These are phyloP conservation scores for Caretta caretta DNA, from an alignment of 2,113 vertebrate species.

Conservation along the genomic window DNA sequence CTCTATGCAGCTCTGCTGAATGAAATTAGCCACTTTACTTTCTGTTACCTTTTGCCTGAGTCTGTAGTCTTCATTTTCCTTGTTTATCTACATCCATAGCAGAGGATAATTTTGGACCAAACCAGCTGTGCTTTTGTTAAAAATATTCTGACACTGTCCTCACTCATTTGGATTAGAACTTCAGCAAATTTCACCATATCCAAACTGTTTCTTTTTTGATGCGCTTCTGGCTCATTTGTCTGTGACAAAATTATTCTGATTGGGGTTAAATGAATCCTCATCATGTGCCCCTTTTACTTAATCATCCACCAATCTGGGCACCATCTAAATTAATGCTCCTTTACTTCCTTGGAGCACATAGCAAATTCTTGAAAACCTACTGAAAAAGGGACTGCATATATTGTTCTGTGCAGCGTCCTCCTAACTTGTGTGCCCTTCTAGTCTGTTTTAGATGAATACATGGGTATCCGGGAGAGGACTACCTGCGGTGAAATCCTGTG, in stretches of 20 bases:
- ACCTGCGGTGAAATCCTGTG: not conserved
- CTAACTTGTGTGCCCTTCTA: not conserved
- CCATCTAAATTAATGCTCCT: not conserved
- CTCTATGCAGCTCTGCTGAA: not conserved
- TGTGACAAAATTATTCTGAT: not conserved
- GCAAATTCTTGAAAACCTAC: fast-evolving
- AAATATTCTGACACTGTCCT: not conserved
- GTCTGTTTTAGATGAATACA: not conserved
- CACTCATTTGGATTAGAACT: not conserved
- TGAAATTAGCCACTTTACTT: not conserved
- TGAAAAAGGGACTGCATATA: not conserved
- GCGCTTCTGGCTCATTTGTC: not conserved
- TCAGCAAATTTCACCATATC: not conserved
- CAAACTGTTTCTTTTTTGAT: not conserved
- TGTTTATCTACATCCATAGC: not conserved
- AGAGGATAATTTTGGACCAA: not conserved
- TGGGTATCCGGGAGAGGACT: not conserved
- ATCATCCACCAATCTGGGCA: not conserved
- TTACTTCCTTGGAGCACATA: fast-evolving
- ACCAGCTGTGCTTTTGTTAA: not conserved
- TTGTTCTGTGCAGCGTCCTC: not conserved
- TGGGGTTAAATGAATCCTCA: not conserved
- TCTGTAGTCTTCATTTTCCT: not conserved
- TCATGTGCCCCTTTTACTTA: not conserved
- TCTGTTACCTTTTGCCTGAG: not conserved